Base-by-base conservation (phyloP, 2,797 vertebrate species). In the Channa striata region DNA sequence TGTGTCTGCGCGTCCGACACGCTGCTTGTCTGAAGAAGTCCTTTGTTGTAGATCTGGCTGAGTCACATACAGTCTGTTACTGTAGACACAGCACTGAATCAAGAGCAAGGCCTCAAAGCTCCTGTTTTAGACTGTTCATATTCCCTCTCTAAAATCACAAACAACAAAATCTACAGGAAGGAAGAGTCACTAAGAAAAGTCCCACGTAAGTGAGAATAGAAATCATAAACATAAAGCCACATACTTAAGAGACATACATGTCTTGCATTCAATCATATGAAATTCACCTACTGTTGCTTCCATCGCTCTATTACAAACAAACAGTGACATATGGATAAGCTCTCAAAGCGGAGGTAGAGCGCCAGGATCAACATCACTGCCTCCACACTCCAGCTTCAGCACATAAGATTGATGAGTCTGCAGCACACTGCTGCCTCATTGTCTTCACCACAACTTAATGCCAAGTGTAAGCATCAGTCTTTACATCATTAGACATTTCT, bases 311-410 rank as follows among this genome's bases (percentile, higher is more conserved):
- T 68, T 68, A 67, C 67, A 74, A 40, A 54, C 47, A 68, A 21
- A 68, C 64, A 49, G 34, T 51, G 78, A 68, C 77, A 82, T 68
- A 81, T 81, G 81, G 48, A 53, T 75, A 74, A 78, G 49, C 56
- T 71, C 57, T 84, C 70, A 60, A 30, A 68, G 66, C 57, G 5
- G 58, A 11, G 83, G 85, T 80, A 25, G 19, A 0, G 42, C 7
- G 82, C 84, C 90, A 91, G 78, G 62, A 65, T 84, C 82, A 92
- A 91, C 91, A 91, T 70, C 71, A 34, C 56, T 82, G 72, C 77
- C 71, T 77, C 71, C 52, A 59, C 67, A 37, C 78, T 61, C 47
- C 58, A 51, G 65, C 34, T 68, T 73, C 65, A 57, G 68, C 3
- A 7, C 19, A 60, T 21, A 60, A 81, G 86, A 89, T 77, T 70